These are phyloP conservation scores for Heterocephalus glaber DNA, from an alignment of 2,113 vertebrate species.

Conservation along the genomic window DNA sequence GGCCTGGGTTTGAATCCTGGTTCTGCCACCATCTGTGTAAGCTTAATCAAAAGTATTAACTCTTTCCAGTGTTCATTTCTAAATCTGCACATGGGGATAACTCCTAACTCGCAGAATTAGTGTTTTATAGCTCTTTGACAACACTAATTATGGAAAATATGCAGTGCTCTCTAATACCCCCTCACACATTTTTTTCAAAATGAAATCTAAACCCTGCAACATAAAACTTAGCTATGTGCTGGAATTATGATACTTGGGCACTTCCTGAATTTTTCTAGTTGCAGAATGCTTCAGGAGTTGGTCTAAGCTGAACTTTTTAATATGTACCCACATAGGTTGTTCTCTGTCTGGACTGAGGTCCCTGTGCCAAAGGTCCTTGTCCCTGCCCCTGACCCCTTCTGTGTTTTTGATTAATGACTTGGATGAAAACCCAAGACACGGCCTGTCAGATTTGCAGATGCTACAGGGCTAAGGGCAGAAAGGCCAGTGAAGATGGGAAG, in stretches of 20 bases:
- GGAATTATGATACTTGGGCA: background rate
- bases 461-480: background rate
- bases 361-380: slow-evolving; percentile 16
- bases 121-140: background rate
- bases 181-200: background rate
- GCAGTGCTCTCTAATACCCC: background rate
- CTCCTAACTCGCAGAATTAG: background rate
- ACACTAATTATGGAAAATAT: background rate
- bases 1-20: background rate
- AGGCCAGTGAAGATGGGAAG: background rate
- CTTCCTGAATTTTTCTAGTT: background rate
- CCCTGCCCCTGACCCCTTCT: slow-evolving; percentile 57
- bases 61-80: background rate
- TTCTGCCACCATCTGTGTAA: background rate
- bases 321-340: background rate
- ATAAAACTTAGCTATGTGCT: background rate
- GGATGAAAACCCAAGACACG: slow-evolving; percentile 46
- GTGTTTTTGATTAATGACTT: slow-evolving; percentile 56
- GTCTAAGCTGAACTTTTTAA: background rate
- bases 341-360: background rate
- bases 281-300: background rate
- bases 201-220: slow-evolving; percentile 1
- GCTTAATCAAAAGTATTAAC: background rate
- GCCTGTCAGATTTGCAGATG: slow-evolving; percentile 22
- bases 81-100: background rate